These are phyloP conservation scores for Rhinichthys osculus DNA, from an alignment of 2,797 vertebrate species.

Conservation along the genomic window DNA sequence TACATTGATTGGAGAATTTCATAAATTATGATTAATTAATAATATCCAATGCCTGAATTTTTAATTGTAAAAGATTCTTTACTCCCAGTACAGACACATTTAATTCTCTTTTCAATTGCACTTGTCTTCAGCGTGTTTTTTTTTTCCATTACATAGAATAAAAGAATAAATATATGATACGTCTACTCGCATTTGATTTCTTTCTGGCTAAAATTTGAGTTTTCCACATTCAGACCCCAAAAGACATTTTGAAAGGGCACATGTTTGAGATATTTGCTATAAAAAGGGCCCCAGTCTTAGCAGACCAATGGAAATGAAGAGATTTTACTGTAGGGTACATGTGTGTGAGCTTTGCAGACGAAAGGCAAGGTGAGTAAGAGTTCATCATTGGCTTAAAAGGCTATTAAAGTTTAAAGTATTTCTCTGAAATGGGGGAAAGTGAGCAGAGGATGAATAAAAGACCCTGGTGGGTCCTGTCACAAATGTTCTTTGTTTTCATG, in stretches of 20 bases:
- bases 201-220: neutral
- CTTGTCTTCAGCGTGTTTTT: neutral
- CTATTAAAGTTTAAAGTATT: slow-evolving; percentile 59
- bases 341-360: slow-evolving; percentile 58
- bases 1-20: neutral
- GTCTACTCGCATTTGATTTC: neutral
- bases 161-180: neutral
- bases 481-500: slow-evolving; percentile 54
- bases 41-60: neutral
- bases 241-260: slow-evolving; percentile 35
- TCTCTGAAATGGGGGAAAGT: slow-evolving; percentile 34
- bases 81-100: neutral
- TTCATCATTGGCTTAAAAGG: slow-evolving; percentile 75
- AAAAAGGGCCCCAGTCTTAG: slow-evolving; percentile 43
- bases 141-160: neutral
- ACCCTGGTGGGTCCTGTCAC: slow-evolving; percentile 56
- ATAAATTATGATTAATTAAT: too few relatives aligned
- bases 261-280: slow-evolving; percentile 46
- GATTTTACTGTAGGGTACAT: slow-evolving; percentile 30
- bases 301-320: slow-evolving; percentile 26
- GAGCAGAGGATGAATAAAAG: slow-evolving; percentile 40
- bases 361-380: slow-evolving; percentile 74
- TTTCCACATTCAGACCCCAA: neutral
- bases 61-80: neutral
- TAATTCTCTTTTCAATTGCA: neutral